Evolutionary conservation across 37 sponge, comb jelly and placozoan genomes (phyloP), one percentile per base, ranked within the genome.

Genomic region (Chondrosia reniformis): DNA sequence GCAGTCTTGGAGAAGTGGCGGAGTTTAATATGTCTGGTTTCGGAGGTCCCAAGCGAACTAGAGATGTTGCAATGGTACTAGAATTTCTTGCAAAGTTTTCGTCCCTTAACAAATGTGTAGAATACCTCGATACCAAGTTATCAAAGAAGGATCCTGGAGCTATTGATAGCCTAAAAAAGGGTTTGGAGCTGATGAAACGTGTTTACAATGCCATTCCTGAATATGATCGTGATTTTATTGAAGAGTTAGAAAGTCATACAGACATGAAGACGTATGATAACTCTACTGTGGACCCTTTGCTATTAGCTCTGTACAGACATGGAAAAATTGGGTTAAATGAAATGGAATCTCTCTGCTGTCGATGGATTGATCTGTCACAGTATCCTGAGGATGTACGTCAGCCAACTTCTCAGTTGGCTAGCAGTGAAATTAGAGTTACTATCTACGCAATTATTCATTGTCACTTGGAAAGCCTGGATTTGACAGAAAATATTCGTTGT

Each of bases 401-500:
- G 9, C 43, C 72, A 1, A 24, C 72, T 17, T 69, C 44, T 6
- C 25, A 69, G 2, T 19, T 43, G 39, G 41, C 41, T 21, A 44
- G 72, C 24, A n/a, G 22, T 22, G 44, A 36, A 21, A 1, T 69
- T 1, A 19, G 72, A 40, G n/a, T 19, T 10, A 69, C 72, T 34
- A 13, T 69, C 15, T 69, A 69, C 25, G 72, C 72, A 22, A 22
- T 69, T 41, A 24, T 69, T 17, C 36, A 69, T 40, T 40, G 24
- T 36, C 24, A 69, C 41, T 7, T 2, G 42, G 72, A 69, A 21
- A 25, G 42, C 44, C 6, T 34, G 32, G 36, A 8, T 8, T 24
- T 69, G 42, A 34, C 38, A 39, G 72, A 69, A 25, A 41, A 34
- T 21, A 39, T 69, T 69, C 72, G 72, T 21, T 69, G 72, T 34